A percentile compares a stretch with the other conserved stretches of the same genome.
phyloP scores from a whole-genome alignment of 23 tunicate genomes.

The Oikopleura dioica region DNA sequence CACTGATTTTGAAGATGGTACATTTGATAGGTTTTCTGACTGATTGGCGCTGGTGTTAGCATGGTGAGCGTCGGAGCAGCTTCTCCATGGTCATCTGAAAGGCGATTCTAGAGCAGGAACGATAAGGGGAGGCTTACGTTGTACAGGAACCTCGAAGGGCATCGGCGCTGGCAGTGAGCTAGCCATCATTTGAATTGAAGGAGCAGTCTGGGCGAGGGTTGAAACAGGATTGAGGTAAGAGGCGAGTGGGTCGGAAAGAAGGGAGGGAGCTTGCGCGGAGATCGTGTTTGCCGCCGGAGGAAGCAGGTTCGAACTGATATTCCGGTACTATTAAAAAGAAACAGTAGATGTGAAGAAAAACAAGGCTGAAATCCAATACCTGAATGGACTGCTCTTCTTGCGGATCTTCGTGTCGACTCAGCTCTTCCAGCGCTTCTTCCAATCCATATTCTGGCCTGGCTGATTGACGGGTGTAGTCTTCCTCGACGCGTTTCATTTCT shows the following conservation, averaged over 20 bases:
- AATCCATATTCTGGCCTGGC: not conserved
- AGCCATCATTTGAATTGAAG: too few species aligned
- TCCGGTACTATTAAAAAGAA: too few species aligned
- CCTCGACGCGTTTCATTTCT: not conserved
- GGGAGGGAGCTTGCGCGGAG: not conserved
- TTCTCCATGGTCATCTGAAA: not conserved
- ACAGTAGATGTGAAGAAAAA: not conserved
- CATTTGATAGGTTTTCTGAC: not conserved
- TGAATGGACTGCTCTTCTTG: not conserved
- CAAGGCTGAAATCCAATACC: not conserved
- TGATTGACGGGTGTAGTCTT: not conserved
- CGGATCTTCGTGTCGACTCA: not conserved
- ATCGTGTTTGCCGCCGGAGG: not conserved
- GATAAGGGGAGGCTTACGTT: too few species aligned
- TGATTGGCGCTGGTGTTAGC: not conserved
- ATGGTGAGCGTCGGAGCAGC: not conserved
- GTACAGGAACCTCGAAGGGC: too few species aligned
- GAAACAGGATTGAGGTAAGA: constrained; percentile 3
- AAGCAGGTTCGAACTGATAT: too few species aligned
- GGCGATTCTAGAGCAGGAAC: too few species aligned
- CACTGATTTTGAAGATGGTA: not conserved
- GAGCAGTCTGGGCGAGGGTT: too few species aligned
- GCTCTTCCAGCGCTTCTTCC: constrained; percentile 6
- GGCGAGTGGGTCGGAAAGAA: not conserved
- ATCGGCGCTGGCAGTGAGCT: too few species aligned